Conservation (phyloP, 1,140 invertebrate genomes). For the Drosophila saltans region DNA sequence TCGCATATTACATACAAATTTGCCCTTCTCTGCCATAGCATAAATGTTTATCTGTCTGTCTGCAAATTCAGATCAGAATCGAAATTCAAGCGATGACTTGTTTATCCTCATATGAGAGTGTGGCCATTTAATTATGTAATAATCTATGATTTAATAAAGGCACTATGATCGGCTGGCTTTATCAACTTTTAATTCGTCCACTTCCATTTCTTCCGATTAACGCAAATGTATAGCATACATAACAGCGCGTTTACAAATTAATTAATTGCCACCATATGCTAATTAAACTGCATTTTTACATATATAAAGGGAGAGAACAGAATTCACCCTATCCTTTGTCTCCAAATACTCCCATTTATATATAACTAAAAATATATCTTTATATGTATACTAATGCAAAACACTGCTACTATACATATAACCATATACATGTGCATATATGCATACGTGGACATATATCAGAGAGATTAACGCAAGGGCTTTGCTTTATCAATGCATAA, state of each 20-base stretch:
- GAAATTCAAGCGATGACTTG: background rate
- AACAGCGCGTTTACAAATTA: constrained; percentile 40
- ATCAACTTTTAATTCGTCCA: background rate
- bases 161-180: constrained; percentile 2
- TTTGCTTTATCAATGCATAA: background rate
- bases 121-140: constrained; percentile 44
- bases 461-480: constrained; percentile 6
- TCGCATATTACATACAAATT: background rate
- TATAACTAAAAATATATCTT: background rate
- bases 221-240: background rate
- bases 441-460: background rate
- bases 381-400: background rate
- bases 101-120: constrained; percentile 11
- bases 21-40: background rate
- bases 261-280: constrained; percentile 60
- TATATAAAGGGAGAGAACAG: too few relatives aligned
- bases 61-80: constrained; percentile 9
- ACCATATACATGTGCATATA: background rate
- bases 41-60: background rate
- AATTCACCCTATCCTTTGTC: background rate
- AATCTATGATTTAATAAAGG: constrained; percentile 45
- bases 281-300: constrained; percentile 54
- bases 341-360: background rate
- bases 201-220: background rate
- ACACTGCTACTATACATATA: background rate